Evolutionary conservation across 2,797 vertebrate species (phyloP).

Genomic region (Calcarius lapponicus): DNA sequence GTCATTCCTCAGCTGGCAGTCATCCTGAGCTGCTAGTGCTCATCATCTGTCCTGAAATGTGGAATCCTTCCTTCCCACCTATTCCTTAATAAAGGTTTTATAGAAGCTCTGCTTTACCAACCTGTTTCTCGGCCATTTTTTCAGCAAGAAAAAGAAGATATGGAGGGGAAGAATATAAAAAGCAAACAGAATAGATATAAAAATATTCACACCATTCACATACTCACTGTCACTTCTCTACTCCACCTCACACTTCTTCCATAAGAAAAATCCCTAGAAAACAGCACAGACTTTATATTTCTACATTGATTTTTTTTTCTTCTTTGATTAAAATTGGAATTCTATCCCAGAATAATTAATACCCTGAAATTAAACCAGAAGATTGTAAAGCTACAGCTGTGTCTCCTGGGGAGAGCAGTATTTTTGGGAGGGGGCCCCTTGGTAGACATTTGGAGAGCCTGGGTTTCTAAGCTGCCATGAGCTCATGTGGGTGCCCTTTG

Average conservation of each 20-base stretch:
- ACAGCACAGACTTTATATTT: neutral
- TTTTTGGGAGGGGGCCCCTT: neutral
- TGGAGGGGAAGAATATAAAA: neutral
- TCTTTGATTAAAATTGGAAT: neutral
- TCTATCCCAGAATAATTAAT: neutral
- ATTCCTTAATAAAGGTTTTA: neutral
- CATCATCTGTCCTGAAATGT: neutral
- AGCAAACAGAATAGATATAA: neutral
- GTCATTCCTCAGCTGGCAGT: neutral
- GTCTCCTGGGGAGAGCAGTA: neutral
- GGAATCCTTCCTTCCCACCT: constrained; percentile 3
- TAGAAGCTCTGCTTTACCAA: neutral
- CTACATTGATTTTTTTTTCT: neutral
- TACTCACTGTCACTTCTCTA: neutral
- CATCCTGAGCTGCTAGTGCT: neutral
- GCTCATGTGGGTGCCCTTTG: neutral
- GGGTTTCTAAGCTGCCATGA: neutral
- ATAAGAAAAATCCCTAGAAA: neutral
- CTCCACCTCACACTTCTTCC: neutral
- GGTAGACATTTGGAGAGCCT: neutral
- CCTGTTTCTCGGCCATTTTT: neutral
- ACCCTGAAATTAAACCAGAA: neutral
- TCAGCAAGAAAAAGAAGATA: neutral
- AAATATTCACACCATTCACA: neutral
- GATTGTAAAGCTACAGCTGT: neutral